Base-by-base conservation (phyloP, 30 jellyfish, hydroid and myxozoan species). In the Hydra vulgaris region DNA sequence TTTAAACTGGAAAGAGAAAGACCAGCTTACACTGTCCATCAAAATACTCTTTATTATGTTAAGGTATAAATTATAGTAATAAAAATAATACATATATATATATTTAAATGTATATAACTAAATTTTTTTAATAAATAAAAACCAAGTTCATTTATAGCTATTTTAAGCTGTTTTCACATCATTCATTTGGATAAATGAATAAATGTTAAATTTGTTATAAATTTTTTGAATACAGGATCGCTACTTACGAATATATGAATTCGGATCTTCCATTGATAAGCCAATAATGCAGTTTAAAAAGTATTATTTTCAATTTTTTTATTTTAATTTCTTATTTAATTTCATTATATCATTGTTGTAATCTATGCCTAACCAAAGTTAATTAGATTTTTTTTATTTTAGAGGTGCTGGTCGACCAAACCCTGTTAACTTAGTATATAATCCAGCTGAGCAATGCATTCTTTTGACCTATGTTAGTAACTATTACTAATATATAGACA, bases 11-110 rank as follows among this genome's bases (percentile, higher is more conserved):
- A 93, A 77, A 78, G 96, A 23, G 96, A 93, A 79, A 69, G 96
- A 73, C 99, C 99, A 3, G 96, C 99, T n/a, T 88, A 86, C 76
- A 89, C 96, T 26, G 96, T 91, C 17, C 95, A 91, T 66, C 84
- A 81, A 0, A 91, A 91, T 53, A 91, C 98, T n/a, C 87, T 91
- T 52, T 91, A 91, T 68, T 86, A 91, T 71, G 92, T 91, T 85
- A 90, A 90, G 92, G 96, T 89, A 70, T 25, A 25, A 12, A 19
- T 0, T n/a, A n/a, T n/a, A n/a, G n/a, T n/a, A n/a, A n/a, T n/a
- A n/a, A n/a, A n/a, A n/a, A n/a, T n/a, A n/a, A n/a, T n/a, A n/a
- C n/a, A n/a, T n/a, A n/a, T n/a, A n/a, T n/a, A n/a, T n/a, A n/a
- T n/a, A n/a, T n/a, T n/a, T n/a, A n/a, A n/a, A n/a, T n/a, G n/a